These are phyloP conservation scores for Athrips mouffetella DNA, from an alignment of 2,888 invertebrate species.

Conservation along the genomic window DNA sequence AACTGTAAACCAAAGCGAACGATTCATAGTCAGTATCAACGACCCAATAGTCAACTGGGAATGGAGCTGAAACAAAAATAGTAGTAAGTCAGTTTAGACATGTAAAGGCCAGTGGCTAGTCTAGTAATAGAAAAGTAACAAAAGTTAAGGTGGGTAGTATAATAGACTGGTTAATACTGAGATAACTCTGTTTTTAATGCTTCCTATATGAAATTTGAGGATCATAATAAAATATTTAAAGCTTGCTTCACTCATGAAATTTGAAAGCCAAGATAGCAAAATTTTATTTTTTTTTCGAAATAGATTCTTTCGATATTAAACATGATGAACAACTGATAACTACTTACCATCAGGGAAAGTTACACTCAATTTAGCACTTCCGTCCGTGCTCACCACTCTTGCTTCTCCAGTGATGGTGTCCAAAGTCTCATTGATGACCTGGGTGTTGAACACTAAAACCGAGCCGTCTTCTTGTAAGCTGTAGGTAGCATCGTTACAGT, in stretches of 20 bases:
- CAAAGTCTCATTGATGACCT: slow-evolving; percentile 42
- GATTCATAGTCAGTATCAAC: slow-evolving; percentile 77
- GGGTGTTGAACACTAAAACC: slow-evolving; percentile 44
- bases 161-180: too few relatives aligned
- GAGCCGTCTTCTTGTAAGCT: slow-evolving; percentile 28
- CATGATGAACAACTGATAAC: too few relatives aligned
- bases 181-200: too few relatives aligned
- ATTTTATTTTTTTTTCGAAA: too few relatives aligned
- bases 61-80: slow-evolving; percentile 24
- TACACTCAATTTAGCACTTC: slow-evolving; percentile 78
- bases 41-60: slow-evolving; percentile 33
- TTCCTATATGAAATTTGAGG: too few relatives aligned
- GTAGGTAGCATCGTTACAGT: slow-evolving; percentile 48
- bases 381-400: slow-evolving; percentile 71
- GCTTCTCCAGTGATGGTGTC: slow-evolving; percentile 43
- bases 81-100: neutral
- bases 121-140: too few relatives aligned
- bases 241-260: too few relatives aligned
- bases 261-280: too few relatives aligned
- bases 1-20: slow-evolving; percentile 80
- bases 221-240: too few relatives aligned
- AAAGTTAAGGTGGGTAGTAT: too few relatives aligned
- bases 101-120: too few relatives aligned
- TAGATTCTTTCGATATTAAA: too few relatives aligned
- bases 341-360: slow-evolving; percentile 69